A percentile compares a stretch with the other conserved stretches of the same genome.
Conservation (phyloP, 2,888 invertebrate genomes). For the Pachymerium ferrugineum region DNA sequence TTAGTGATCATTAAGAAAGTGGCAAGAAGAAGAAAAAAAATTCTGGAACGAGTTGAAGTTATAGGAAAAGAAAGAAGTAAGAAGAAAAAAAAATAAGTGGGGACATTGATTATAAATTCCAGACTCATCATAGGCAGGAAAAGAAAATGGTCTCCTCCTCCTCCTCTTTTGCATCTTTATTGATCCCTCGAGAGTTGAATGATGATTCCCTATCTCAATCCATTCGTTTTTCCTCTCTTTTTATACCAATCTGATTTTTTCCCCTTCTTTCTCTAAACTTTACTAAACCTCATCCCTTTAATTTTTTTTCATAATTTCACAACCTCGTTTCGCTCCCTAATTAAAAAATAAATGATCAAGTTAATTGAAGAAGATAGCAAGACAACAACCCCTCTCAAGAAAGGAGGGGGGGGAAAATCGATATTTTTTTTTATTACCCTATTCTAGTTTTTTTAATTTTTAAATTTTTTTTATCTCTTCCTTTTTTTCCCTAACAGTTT, state of each 20-base stretch:
- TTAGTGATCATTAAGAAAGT: background rate
- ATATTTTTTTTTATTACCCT: background rate
- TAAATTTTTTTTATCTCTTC: background rate
- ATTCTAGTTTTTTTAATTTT: too few relatives aligned
- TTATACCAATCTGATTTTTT: background rate
- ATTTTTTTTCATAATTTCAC: background rate
- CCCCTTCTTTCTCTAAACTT: too few relatives aligned
- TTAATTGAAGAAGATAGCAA: background rate
- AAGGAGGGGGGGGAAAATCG: too few relatives aligned
- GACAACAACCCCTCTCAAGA: too few relatives aligned
- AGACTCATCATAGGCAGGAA: background rate
- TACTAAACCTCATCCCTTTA: background rate
- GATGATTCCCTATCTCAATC: background rate
- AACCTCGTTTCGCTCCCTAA: background rate
- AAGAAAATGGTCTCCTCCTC: background rate
- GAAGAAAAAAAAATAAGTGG: background rate
- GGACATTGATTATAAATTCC: background rate
- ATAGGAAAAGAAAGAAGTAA: background rate
- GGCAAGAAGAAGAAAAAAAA: background rate
- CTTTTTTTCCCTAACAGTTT: background rate
- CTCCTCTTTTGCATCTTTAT: background rate
- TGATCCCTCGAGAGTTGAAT: background rate
- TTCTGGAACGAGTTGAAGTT: background rate
- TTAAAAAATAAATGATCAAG: background rate
- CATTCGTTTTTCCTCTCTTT: background rate